Conservation (phyloP, 2,113 vertebrate genomes). For the Pampusana beccarii region DNA sequence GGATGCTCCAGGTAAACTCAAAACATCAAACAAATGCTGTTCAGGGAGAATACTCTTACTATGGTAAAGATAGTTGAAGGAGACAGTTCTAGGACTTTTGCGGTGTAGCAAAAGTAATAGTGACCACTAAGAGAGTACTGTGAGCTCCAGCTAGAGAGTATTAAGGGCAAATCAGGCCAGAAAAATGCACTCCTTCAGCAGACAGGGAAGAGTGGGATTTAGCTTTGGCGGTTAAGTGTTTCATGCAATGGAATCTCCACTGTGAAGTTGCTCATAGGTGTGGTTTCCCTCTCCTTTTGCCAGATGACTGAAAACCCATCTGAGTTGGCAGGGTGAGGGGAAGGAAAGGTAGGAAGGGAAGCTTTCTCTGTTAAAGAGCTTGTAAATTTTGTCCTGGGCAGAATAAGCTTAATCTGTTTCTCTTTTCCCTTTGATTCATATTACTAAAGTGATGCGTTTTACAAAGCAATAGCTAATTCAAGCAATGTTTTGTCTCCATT, state of each 20-base stretch:
- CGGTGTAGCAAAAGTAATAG: not conserved
- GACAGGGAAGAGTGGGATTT: not conserved
- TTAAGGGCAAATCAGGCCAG: not conserved
- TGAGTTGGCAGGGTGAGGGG: not conserved
- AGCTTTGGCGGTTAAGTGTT: constrained; percentile 2
- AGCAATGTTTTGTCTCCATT: not conserved
- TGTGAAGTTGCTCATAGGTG: constrained; percentile 26
- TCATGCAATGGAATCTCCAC: not conserved
- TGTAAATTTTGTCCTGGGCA: not conserved
- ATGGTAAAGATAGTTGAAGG: not conserved
- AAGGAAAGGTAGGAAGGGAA: not conserved
- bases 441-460: not conserved
- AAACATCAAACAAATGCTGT: not conserved
- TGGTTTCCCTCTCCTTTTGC: constrained; percentile 24
- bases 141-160: not conserved
- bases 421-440: not conserved
- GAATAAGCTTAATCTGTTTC: not conserved
- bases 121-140: not conserved
- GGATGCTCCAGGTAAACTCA: not conserved
- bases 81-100: not conserved
- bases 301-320: constrained; percentile 26
- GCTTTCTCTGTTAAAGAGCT: not conserved
- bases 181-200: not conserved
- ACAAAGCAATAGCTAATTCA: not conserved
- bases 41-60: not conserved